Evolutionary conservation across 2,113 vertebrate species (phyloP).

Genomic region (Chinchilla lanigera): DNA sequence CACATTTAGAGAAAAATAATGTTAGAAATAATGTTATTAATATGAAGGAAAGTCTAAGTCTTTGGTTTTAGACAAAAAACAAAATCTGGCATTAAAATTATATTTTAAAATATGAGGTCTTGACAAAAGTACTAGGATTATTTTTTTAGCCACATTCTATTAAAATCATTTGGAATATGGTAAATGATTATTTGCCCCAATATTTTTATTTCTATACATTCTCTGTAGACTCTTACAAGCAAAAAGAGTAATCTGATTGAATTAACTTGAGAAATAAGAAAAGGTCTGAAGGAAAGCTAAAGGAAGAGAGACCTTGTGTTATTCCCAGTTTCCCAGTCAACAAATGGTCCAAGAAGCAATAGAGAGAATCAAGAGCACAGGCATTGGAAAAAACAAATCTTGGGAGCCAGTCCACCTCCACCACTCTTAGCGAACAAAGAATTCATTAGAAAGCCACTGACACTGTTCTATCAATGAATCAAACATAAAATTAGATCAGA

Average conservation of each 20-base stretch:
- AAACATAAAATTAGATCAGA: background rate
- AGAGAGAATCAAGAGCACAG: background rate
- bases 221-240: background rate
- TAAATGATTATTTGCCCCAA: background rate
- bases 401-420: background rate
- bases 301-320: background rate
- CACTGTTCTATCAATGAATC: no score
- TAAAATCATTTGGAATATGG: background rate
- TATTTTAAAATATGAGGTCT: background rate
- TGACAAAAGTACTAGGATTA: background rate
- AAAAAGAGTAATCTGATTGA: background rate
- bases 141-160: background rate
- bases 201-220: background rate
- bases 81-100: background rate
- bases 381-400: background rate
- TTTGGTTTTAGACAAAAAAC: background rate
- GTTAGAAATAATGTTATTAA: background rate
- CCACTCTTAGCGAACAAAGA: background rate
- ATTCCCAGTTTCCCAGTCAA: background rate
- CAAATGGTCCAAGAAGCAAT: background rate
- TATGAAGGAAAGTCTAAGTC: background rate
- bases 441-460: background rate
- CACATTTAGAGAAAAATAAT: constrained; percentile 5
- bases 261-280: background rate
- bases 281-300: background rate